Evolutionary conservation across 1,140 invertebrate species (phyloP).

Genomic region (Polyergus mexicanus): DNA sequence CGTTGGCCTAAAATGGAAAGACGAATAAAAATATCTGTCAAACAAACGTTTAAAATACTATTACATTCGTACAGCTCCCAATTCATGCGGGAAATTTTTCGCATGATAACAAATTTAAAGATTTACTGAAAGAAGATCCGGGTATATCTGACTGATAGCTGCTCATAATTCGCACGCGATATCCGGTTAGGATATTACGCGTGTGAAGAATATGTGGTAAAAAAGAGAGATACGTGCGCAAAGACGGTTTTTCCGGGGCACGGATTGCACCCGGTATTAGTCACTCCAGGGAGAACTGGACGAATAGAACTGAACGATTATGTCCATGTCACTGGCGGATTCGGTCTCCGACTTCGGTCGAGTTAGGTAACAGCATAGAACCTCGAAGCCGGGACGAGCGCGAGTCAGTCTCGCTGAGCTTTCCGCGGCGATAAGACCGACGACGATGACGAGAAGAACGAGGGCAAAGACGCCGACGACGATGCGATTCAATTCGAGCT

Average conservation of each 20-base stretch:
- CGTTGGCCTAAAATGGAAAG: not conserved
- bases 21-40: not conserved
- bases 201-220: not conserved
- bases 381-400: conserved; percentile 30
- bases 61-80: not conserved
- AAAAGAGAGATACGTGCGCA: not conserved
- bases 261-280: conserved; percentile 7
- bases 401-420: conserved; percentile 59
- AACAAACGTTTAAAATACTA: not conserved
- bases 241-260: conserved; percentile 20
- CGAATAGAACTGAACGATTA: not conserved
- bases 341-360: conserved; percentile 28
- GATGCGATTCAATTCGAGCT: not conserved
- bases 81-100: not conserved
- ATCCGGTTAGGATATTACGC: not conserved
- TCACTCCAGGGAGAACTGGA: not conserved
- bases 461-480: not conserved
- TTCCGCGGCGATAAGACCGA: conserved; percentile 54
- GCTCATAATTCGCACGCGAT: not conserved
- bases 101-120: not conserved
- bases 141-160: not conserved
- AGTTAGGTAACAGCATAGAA: conserved; percentile 68
- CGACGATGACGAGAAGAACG: not conserved
- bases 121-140: not conserved
- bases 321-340: conserved; percentile 7